Conservation (phyloP, 1,140 invertebrate genomes). For the Belonocnema kinseyi region DNA sequence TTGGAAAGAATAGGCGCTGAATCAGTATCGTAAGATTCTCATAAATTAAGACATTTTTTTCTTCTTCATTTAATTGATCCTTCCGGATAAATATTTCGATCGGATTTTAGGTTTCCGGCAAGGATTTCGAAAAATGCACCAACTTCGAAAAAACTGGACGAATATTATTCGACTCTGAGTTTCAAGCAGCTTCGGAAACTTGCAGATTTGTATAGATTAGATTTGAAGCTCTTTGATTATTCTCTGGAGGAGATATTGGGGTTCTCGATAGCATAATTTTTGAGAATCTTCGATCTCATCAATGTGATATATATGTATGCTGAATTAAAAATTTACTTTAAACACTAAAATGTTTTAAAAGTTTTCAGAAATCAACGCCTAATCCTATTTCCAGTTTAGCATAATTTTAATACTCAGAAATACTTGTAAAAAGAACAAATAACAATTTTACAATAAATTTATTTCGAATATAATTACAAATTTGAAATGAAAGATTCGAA, state of each 20-base stretch:
- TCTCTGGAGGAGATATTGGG: conserved; percentile 83
- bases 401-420: too few relatives aligned
- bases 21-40: conserved; percentile 62
- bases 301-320: not conserved
- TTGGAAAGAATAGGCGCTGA: conserved; percentile 68
- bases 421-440: too few relatives aligned
- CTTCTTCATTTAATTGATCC: too few relatives aligned
- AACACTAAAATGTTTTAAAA: too few relatives aligned
- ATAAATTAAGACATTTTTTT: conserved; percentile 14
- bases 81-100: conserved; percentile 37
- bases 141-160: conserved; percentile 79
- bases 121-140: conserved; percentile 80
- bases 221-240: conserved; percentile 90
- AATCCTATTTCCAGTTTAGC: too few relatives aligned
- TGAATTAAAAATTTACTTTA: not conserved
- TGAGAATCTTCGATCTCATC: not conserved
- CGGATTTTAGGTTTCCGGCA: conserved; percentile 79
- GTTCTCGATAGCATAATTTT: conserved; percentile 74
- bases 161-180: conserved; percentile 84
- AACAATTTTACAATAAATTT: too few relatives aligned
- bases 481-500: too few relatives aligned
- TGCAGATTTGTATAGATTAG: conserved; percentile 85
- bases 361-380: too few relatives aligned
- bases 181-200: conserved; percentile 82
- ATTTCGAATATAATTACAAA: too few relatives aligned